Base-by-base conservation (phyloP, 2,797 vertebrate species). In the Sebastiscus tertius region DNA sequence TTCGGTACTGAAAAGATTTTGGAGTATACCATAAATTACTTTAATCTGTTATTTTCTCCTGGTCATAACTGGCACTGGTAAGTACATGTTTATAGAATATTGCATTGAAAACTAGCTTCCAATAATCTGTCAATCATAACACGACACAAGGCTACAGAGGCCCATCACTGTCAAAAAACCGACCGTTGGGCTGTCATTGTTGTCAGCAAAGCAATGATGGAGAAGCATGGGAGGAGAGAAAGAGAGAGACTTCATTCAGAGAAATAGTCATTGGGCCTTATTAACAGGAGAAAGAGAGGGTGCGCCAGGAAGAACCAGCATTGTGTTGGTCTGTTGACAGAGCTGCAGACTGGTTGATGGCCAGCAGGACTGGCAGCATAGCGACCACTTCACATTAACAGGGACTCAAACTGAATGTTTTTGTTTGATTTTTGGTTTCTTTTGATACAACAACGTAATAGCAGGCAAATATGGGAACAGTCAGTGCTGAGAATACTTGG, bases 51-150 rank as follows among this genome's bases (percentile, higher is more conserved):
- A 31, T 62, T 52, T 55, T 2, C n/a, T 72, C 8, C 34, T 61
- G 33, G 49, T 65, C 3, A 29, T 42, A 61, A 33, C 20, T n/a
- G 7, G 24, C 3, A 2, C 4, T 46, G 42, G 8, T 42, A 42
- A 46, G 42, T 1, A 20, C 42, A 20, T 46, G 42, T 46, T 46
- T 46, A 20, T 46, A 8, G 13, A 60, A 61, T 61, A 62, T 29
- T 61, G 27, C 11, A n/a, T 10, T 22, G n/a, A 72, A 24, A 56
- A 75, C 29, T 42, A 46, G 12, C 71, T 77, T 76, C 36, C n/a
- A 69, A 73, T 63, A 39, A 70, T 49, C 16, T 69, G 68, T 85
- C 77, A 72, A 27, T 75, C 79, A 58, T 34, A 70, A 42, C 29
- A 62, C 61, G 56, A 75, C 27, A 74, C 14, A 34, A 46, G 56